Percentiles rank a stretch among this genome's conserved stretches.
phyloP scores from a whole-genome alignment of 2,888 invertebrate species.

The Melipona bicolor region DNA sequence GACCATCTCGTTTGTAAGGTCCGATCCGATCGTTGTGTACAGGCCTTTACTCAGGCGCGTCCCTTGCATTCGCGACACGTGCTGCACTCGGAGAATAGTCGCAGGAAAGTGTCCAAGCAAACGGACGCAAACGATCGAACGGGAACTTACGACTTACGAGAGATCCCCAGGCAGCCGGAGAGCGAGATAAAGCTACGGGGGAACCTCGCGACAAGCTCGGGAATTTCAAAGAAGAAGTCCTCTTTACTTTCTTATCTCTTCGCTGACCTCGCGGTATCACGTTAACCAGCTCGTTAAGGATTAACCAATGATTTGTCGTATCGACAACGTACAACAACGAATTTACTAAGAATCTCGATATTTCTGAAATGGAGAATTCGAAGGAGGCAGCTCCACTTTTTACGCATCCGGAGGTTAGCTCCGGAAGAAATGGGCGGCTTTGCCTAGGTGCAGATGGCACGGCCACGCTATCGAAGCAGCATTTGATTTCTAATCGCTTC shows the following conservation, averaged over 20 bases:
- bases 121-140: constrained; percentile 1
- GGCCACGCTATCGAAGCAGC: too few relatives aligned
- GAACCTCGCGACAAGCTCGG: background rate
- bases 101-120: constrained; percentile 2
- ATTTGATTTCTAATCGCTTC: too few relatives aligned
- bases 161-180: background rate
- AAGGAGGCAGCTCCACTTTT: too few relatives aligned
- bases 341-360: too few relatives aligned
- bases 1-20: background rate
- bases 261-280: background rate
- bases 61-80: constrained; percentile 44
- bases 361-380: too few relatives aligned
- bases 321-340: too few relatives aligned
- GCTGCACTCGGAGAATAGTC: constrained; percentile 27
- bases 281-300: background rate
- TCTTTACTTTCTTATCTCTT: background rate
- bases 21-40: constrained; percentile 15
- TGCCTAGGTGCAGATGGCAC: too few relatives aligned
- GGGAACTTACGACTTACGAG: background rate
- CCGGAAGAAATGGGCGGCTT: too few relatives aligned
- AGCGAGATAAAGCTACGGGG: constrained; percentile 6
- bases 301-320: too few relatives aligned
- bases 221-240: background rate
- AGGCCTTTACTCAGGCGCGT: constrained; percentile 29
- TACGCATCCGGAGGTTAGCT: too few relatives aligned